Evolutionary conservation across 2,113 vertebrate genomes (phyloP), one percentile per base, ranked within the genome.

Genomic region (Serinus canaria): DNA sequence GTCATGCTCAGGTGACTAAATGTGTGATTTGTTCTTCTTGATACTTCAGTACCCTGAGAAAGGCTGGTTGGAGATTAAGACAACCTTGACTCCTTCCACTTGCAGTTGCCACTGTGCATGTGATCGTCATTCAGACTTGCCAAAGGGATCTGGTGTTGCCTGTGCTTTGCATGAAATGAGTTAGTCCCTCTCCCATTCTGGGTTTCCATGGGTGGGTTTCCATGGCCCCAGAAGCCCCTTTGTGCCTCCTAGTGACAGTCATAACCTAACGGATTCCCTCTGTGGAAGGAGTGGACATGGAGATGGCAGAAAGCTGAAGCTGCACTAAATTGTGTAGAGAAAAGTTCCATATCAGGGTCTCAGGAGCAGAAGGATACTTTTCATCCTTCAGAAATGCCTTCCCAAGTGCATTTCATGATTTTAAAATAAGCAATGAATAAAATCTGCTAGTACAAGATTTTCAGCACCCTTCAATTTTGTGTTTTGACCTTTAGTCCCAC

Each of bases 11-110:
- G 96, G 94, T 94, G 96, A 96, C 96, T 92, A 87, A 91, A 92
- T 95, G 76, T 74, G 75, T 95, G 87, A 96, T 96, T 92, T 93
- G 94, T 95, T 91, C 93, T 94, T 94, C 93, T 56, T 97, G 96
- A 93, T 93, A 97, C 96, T 95, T 93, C 96, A 97, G 96, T 94
- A 97, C 95, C 94, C 95, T 97, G 95, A 95, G 96, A 96, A 96
- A 92, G 87, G 91, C 92, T 94, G 77, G 81, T 15, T 82, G 92
- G 91, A 92, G 93, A 96, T 92, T 95, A 95, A 68, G 74, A 56
- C 83, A 94, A 94, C 94, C 89, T 96, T 89, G 91, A 81, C 52
- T 96, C 50, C 73, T 84, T 94, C 68, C 80, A 78, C 52, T 89
- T 35, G 44, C 92, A 94, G 89, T 97, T 93, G 94, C 89, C 56